Base-by-base conservation (phyloP, 2,113 vertebrate species). In the Chaenocephalus aceratus region DNA sequence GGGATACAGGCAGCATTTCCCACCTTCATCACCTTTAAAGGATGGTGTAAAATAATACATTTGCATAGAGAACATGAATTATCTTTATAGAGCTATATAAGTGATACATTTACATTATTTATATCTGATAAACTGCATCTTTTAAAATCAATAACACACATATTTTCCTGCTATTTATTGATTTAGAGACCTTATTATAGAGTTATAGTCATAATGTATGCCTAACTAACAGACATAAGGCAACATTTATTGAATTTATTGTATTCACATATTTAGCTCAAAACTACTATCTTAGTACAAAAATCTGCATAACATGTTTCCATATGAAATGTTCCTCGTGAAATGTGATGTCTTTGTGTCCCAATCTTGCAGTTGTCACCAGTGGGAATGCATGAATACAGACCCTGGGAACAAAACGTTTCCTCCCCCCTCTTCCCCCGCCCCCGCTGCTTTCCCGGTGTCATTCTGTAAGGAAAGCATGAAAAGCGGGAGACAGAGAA, bases 381-480 rank as follows among this genome's bases (percentile, higher is more conserved):
- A 84, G 75, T 81, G 69, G 58, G 49, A 85, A 57, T 64, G 41
- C 77, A 59, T 51, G 56, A 57, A 72, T 61, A 52, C 49, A 57
- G 48, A 86, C 68, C 84, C 82, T 93, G 93, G 91, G 92, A 93
- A 93, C 87, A 78, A 54, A 58, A 30, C 70, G 62, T 46, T 4
- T 2, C 54, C 9, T 13, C 45, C 58, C 77, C 70, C 67, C 9
- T 16, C 49, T 48, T 14, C 18, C 76, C 10, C 62, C 59, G 23
- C 53, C 82, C 62, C 61, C 65, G 62, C 52, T 71, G 51, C 71
- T 82, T 53, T 72, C 23, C 21, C 6, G 18, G 54, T 90, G 92
- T 93, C 91, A 93, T 70, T 81, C 86, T 90, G 76, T 92, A 92
- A 90, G 89, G 87, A 88, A 87, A 91, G 80, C 60, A 74, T 91